phyloP scores from a whole-genome alignment of 2,888 invertebrate genomes.

The Scaptomyza parva region DNA sequence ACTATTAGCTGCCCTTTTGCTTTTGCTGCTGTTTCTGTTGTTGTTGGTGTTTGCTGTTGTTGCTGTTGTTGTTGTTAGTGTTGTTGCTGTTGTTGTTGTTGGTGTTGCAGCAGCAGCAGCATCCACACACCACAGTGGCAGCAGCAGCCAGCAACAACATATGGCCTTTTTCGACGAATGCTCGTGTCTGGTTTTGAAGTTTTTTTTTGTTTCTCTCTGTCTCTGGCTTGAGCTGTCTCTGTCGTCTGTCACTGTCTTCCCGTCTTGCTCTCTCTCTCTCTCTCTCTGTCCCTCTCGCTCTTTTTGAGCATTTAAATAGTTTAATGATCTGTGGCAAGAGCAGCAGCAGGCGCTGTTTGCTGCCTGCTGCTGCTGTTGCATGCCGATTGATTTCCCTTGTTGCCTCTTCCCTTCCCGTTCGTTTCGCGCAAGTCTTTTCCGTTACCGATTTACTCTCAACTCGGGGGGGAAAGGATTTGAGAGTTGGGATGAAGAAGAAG shows the following conservation, averaged over 20 bases:
- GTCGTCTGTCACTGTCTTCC: conserved; percentile 13
- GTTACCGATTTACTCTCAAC: conserved; percentile 48
- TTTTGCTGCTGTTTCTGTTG: conserved; percentile 33
- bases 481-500: neutral
- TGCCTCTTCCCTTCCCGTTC: neutral
- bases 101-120: conserved; percentile 41
- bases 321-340: conserved; percentile 72
- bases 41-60: conserved; percentile 35
- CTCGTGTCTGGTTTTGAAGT: conserved; percentile 48
- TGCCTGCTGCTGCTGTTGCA: conserved; percentile 8
- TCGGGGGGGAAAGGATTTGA: no score
- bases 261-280: conserved; percentile 1
- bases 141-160: conserved; percentile 46
- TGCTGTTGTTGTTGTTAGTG: conserved; percentile 35
- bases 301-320: conserved; percentile 72
- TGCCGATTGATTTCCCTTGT: conserved; percentile 55
- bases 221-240: conserved; percentile 43
- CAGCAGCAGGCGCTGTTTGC: conserved; percentile 16
- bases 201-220: conserved; percentile 23
- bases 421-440: conserved; percentile 28
- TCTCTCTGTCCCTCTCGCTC: neutral
- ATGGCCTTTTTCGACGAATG: conserved; percentile 59
- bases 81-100: conserved; percentile 35
- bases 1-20: conserved; percentile 73
- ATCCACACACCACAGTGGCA: conserved; percentile 38